Conservation (phyloP, 2,113 vertebrate genomes). For the Baryphthengus martii region DNA sequence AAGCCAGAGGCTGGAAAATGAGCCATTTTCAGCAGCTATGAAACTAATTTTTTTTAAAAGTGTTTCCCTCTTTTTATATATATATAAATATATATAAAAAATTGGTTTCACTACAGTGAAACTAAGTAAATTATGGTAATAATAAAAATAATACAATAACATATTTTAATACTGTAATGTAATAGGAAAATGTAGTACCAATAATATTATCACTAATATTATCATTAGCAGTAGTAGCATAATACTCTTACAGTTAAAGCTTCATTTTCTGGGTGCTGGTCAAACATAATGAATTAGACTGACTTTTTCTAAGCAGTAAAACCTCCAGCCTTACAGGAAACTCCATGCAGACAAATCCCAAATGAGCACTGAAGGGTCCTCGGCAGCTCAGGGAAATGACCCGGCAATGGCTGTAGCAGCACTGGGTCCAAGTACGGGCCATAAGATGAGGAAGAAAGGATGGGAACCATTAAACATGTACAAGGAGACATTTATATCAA, state of each 20-base stretch:
- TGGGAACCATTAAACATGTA: neutral
- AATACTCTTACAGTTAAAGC: neutral
- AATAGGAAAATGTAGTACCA: neutral
- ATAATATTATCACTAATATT: neutral
- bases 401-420: neutral
- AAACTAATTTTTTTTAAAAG: neutral
- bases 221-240: neutral
- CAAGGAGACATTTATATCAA: neutral
- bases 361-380: neutral
- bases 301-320: neutral
- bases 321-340: neutral
- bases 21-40: constrained; percentile 23
- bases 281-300: neutral
- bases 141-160: neutral
- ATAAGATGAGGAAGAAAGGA: neutral
- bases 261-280: neutral
- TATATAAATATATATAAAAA: neutral
- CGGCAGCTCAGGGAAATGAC: neutral
- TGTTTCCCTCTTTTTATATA: neutral
- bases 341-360: neutral
- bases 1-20: constrained; percentile 28
- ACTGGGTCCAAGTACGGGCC: neutral
- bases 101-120: neutral
- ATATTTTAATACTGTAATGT: neutral
- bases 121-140: neutral